Conservation (phyloP, 2,888 invertebrate genomes). For the Drosophila mulleri region DNA sequence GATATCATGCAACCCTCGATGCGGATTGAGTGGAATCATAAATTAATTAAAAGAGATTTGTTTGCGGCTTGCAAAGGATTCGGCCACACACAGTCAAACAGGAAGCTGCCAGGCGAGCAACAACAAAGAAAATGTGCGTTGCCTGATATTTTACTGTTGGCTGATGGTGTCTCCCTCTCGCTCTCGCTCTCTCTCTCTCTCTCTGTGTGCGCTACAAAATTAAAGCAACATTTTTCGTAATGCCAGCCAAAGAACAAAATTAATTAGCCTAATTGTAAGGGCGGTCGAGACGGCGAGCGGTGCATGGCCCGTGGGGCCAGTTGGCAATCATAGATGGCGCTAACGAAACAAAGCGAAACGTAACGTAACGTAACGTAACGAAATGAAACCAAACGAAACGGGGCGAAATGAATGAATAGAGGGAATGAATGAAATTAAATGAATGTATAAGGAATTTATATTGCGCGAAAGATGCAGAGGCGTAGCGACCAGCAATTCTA, state of each 20-base stretch:
- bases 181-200: constrained; percentile 21
- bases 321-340: constrained; percentile 42
- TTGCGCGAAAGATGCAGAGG: constrained; percentile 56
- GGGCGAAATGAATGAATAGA: constrained; percentile 63
- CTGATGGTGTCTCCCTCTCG: constrained; percentile 10
- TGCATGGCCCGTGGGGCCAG: constrained; percentile 16
- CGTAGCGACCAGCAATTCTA: constrained; percentile 19
- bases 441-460: constrained; percentile 73
- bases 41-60: constrained; percentile 84
- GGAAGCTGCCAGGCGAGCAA: constrained; percentile 46
- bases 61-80: constrained; percentile 83
- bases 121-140: constrained; percentile 77
- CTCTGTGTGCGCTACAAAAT: constrained; percentile 66
- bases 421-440: constrained; percentile 57
- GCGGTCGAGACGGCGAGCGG: constrained; percentile 52
- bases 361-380: constrained; percentile 46
- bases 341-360: constrained; percentile 43
- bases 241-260: constrained; percentile 78
- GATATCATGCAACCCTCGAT: constrained; percentile 74
- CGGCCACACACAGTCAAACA: constrained; percentile 59
- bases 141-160: constrained; percentile 34
- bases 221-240: constrained; percentile 80
- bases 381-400: constrained; percentile 44
- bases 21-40: constrained; percentile 83
- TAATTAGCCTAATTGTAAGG: constrained; percentile 82